Conservation (phyloP, 2,888 invertebrate species). For the Diabrotica balteata region DNA sequence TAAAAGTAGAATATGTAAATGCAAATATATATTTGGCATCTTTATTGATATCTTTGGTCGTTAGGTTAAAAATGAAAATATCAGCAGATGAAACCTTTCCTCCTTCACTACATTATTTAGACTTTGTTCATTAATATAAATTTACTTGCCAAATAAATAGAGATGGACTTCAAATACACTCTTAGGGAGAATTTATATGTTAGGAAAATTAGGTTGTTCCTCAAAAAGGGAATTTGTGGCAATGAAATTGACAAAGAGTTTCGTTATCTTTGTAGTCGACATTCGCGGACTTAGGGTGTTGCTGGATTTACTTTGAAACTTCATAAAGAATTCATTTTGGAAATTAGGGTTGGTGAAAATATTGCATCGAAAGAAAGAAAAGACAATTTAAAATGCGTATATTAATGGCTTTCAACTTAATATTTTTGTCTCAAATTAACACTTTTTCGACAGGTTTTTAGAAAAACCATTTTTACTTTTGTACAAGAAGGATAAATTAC, state of each 20-base stretch:
- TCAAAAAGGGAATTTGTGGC: conserved; percentile 31
- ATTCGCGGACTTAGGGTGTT: conserved; percentile 33
- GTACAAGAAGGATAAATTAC: no score
- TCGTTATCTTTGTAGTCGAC: conserved; percentile 32
- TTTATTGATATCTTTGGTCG: no score
- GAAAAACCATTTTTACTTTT: no score
- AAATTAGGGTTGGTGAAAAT: conserved; percentile 31
- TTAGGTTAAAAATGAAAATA: no score
- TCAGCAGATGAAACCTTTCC: no score
- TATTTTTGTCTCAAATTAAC: conserved; percentile 49
- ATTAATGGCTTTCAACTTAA: conserved; percentile 26
- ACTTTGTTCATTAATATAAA: background rate
- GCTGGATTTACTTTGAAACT: conserved; percentile 34
- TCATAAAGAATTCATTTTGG: conserved; percentile 35
- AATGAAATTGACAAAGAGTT: conserved; percentile 36
- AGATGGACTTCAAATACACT: conserved; percentile 18
- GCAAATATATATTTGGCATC: no score
- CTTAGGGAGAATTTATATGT: conserved; percentile 26
- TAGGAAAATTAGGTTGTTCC: conserved; percentile 29
- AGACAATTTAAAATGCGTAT: conserved; percentile 48
- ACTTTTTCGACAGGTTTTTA: conserved; percentile 8
- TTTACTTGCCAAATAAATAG: conserved; percentile 5
- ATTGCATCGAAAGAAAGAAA: conserved; percentile 25
- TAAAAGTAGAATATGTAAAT: no score
- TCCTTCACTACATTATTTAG: no score